Evolutionary conservation across 2,113 vertebrate species (phyloP), one percentile per base, ranked within the genome.

Genomic region (Daboia siamensis): DNA sequence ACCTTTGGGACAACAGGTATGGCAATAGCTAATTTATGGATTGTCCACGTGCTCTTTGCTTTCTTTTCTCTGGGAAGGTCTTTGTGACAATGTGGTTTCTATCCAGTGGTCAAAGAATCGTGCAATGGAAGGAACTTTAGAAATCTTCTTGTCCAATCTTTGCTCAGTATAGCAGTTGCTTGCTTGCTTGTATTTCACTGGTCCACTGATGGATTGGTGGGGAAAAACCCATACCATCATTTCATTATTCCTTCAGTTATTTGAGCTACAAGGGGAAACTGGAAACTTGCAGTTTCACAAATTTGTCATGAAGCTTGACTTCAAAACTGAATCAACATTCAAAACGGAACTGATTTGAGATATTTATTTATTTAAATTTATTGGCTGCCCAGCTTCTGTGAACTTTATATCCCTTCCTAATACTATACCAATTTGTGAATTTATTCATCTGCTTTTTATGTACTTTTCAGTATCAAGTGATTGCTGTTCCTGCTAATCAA

Each of bases 321-420:
- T 69, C 89, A 90, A 69, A 74, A 90, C 17, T 52, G 51, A 90
- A 90, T 69, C 91, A 64, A n/a, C 20, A 64, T 87, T 87, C 8
- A 55, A 69, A 44, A 44, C 44, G 29, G 20, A 33, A n/a, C 54
- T 64, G 11, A n/a, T 55, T 39, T 55, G 26, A 88, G 21, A 15
- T 9, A 33, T 39, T 20, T 86, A 29, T 80, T 39, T 80, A 39
- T 80, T 80, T 8, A 80, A 8, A 80, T 80, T 21, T 80, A 33
- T 74, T 74, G n/a, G n/a, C 64, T 74, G 13, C 13, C 64, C 64
- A 39, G 33, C 69, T 80, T 39, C n/a, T 39, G 6, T 80, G 69
- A 6, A 80, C n/a, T 80, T 20, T 20, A n/a, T n/a, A 80, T 21
- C n/a, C 39, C 33, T 80, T 74, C 26, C 52, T n/a, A n/a, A n/a